These are phyloP conservation scores for Pteromalus puparum DNA, from an alignment of 1,140 invertebrate species.

Conservation along the genomic window DNA sequence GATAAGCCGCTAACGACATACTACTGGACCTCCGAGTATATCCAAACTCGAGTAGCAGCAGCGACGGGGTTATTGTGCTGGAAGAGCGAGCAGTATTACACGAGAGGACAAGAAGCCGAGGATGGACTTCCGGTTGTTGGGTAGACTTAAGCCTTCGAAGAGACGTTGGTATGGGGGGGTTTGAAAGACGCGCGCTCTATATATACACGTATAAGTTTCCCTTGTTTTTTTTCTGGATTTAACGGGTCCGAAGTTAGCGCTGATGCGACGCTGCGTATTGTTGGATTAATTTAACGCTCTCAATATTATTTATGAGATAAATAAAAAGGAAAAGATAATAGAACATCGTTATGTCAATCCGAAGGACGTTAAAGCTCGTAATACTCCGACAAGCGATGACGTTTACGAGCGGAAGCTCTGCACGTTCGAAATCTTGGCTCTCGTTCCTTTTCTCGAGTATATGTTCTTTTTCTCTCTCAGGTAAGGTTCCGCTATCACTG, in stretches of 20 bases:
- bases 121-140: conserved; percentile 1
- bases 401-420: too few relatives aligned
- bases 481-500: background rate
- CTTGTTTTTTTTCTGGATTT: background rate
- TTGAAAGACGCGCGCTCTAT: too few relatives aligned
- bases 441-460: too few relatives aligned
- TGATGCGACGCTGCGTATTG: background rate
- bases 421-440: too few relatives aligned
- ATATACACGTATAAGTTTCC: too few relatives aligned
- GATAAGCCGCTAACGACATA: conserved; percentile 3
- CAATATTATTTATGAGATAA: background rate
- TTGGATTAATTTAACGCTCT: background rate
- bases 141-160: background rate
- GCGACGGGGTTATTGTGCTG: conserved; percentile 1
- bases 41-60: background rate
- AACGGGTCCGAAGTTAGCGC: background rate
- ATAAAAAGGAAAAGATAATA: too few relatives aligned
- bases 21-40: background rate
- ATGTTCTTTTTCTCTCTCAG: background rate
- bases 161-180: background rate
- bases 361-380: background rate
- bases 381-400: background rate
- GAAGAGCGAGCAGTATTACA: background rate
- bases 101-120: background rate
- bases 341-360: too few relatives aligned